These are phyloP conservation scores for Galeopsomyia nigrocyanea DNA, from an alignment of 2,888 invertebrate genomes.

Conservation along the genomic window DNA sequence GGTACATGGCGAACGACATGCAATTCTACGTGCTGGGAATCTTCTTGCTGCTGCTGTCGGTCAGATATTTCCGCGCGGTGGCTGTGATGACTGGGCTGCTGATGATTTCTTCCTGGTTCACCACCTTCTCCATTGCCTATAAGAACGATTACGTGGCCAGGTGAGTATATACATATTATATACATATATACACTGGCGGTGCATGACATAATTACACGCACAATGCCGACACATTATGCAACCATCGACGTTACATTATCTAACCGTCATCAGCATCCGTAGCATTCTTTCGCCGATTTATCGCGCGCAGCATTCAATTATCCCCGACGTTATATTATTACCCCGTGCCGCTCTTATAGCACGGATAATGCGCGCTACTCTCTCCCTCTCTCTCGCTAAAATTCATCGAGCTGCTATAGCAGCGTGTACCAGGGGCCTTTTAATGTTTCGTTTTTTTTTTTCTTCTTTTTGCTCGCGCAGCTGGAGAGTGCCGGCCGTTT, in stretches of 20 bases:
- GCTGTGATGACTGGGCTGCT: slow-evolving; percentile 73
- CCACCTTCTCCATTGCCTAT: slow-evolving; percentile 82
- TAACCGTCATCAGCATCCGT: background rate
- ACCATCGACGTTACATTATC: background rate
- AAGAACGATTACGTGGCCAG: slow-evolving; percentile 77
- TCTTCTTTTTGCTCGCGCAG: no score
- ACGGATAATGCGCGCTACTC: no score
- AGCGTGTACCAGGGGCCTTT: no score
- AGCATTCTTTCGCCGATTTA: slow-evolving; percentile 8
- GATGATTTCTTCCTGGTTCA: slow-evolving; percentile 81
- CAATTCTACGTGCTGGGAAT: slow-evolving; percentile 69
- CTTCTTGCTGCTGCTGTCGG: slow-evolving; percentile 65
- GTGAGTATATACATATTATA: no score
- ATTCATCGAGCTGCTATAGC: no score
- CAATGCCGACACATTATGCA: slow-evolving; percentile 21
- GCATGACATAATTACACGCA: slow-evolving; percentile 32
- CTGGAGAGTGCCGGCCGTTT: no score
- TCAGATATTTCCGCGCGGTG: slow-evolving; percentile 73
- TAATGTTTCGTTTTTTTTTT: no score
- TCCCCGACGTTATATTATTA: no score
- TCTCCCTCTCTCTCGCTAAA: no score
- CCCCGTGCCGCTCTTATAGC: no score
- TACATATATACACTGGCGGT: background rate
- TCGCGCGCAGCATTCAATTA: background rate
- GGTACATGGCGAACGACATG: slow-evolving; percentile 70